Evolutionary conservation across 2,888 invertebrate genomes (phyloP).

Genomic region (Hydroisotoma schaefferi): DNA sequence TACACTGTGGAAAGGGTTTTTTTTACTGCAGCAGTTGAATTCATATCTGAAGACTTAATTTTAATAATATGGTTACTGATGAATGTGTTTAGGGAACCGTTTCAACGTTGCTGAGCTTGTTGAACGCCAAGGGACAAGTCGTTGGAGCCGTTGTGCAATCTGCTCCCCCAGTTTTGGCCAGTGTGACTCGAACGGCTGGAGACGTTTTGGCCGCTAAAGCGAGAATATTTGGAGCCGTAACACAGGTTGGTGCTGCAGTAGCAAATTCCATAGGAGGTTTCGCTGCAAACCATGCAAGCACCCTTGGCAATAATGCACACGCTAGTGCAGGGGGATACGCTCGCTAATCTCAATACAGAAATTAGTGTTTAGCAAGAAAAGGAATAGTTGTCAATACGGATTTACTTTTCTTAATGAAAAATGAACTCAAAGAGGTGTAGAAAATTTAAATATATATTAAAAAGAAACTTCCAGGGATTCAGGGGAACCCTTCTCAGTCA

Average conservation of each 20-base stretch:
- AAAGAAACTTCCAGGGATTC: not conserved
- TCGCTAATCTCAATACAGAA: conserved; percentile 4
- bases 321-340: conserved; percentile 39
- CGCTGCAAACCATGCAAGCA: conserved; percentile 47
- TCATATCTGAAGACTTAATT: not conserved
- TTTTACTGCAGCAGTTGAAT: not conserved
- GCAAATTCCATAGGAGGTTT: conserved; percentile 49
- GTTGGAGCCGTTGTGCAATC: conserved; percentile 49
- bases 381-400: too few relatives aligned
- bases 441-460: conserved; percentile 2
- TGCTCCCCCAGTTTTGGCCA: conserved; percentile 48
- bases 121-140: conserved; percentile 49
- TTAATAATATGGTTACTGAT: not conserved
- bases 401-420: conserved; percentile 4
- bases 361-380: not conserved
- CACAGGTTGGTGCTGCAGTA: conserved; percentile 49
- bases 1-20: too few relatives aligned
- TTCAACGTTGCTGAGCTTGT: conserved; percentile 47
- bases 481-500: conserved; percentile 1
- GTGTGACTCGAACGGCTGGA: conserved; percentile 48
- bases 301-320: conserved; percentile 29
- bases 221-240: conserved; percentile 49
- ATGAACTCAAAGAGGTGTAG: conserved; percentile 15
- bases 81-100: conserved; percentile 44
- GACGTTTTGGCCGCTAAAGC: conserved; percentile 49